Conservation (phyloP, 2,797 vertebrate species). For the Scolopax rusticola region DNA sequence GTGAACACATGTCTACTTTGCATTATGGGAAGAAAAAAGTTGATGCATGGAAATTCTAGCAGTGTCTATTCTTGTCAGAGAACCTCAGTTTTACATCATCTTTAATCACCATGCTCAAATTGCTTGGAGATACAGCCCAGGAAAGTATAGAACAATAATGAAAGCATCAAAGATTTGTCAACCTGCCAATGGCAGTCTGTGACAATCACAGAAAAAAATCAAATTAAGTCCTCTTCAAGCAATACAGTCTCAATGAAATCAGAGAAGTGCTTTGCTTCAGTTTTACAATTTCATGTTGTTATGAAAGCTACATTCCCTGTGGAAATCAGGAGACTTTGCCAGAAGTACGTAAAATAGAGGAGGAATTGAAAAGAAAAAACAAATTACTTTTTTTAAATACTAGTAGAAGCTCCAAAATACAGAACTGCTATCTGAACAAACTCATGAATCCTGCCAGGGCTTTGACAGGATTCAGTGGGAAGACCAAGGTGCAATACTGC, state of each 20-base stretch:
- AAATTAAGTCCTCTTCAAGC: background rate
- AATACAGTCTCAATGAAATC: background rate
- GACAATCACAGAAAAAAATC: background rate
- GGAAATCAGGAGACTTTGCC: background rate
- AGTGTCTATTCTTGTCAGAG: background rate
- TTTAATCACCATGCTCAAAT: background rate
- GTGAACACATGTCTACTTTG: background rate
- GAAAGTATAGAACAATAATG: background rate
- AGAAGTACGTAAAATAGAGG: background rate
- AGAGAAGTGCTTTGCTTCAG: background rate
- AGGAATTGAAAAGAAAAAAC: background rate
- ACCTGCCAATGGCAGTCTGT: background rate
- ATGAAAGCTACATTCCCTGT: background rate
- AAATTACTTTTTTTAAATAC: background rate
- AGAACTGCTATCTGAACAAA: background rate
- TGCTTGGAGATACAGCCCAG: background rate
- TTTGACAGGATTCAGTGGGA: background rate
- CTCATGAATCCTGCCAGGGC: background rate
- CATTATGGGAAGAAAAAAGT: background rate
- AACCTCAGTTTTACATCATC: background rate
- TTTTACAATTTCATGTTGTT: background rate
- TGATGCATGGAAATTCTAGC: background rate
- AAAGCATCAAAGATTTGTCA: background rate
- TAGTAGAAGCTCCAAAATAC: background rate
- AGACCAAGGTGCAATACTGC: background rate